Evolutionary conservation across 2,113 vertebrate genomes (phyloP).

Genomic region (Terrapene triunguis): DNA sequence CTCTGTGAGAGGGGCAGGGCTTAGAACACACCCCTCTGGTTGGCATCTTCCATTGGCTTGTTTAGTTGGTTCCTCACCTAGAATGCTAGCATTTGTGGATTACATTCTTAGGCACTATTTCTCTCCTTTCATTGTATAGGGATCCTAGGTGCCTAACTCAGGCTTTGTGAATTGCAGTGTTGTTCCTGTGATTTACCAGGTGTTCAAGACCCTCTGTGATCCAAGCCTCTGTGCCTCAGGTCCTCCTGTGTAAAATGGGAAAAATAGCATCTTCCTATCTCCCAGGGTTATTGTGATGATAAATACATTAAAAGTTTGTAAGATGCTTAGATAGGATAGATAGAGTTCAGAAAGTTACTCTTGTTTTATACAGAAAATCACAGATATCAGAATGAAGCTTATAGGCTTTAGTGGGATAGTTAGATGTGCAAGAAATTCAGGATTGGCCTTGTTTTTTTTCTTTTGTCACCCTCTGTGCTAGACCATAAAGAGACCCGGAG

Average conservation of each 20-base stretch:
- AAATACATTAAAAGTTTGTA: not conserved
- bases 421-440: not conserved
- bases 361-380: not conserved
- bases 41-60: not conserved
- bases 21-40: not conserved
- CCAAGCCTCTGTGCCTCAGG: not conserved
- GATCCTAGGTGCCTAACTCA: not conserved
- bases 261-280: not conserved
- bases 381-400: not conserved
- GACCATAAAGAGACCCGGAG: not conserved
- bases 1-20: not conserved
- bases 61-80: not conserved
- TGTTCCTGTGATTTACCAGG: not conserved
- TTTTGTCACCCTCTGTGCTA: not conserved
- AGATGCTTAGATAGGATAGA: not conserved
- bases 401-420: fast-evolving
- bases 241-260: not conserved
- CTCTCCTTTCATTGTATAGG: not conserved
- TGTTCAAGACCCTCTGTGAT: not conserved
- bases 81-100: not conserved
- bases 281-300: not conserved
- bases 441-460: not conserved
- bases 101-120: not conserved
- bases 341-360: not conserved
- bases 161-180: not conserved